Evolutionary conservation across 2,113 vertebrate species (phyloP).

Genomic region (Scartelaos histophorus): DNA sequence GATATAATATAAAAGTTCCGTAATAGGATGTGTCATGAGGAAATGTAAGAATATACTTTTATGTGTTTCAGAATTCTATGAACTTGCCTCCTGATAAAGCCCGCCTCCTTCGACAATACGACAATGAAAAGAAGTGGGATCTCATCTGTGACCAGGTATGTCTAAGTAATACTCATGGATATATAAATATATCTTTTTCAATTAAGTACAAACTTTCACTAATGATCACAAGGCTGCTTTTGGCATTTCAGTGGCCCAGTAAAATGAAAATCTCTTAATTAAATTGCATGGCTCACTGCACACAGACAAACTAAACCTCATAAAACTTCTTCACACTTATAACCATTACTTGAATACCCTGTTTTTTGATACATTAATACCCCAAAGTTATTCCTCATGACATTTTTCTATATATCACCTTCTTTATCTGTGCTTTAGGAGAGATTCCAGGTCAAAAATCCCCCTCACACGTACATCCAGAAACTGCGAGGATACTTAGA

Average conservation of each 20-base stretch:
- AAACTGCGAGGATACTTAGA: slow-evolving; percentile 93
- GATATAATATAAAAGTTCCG: not conserved
- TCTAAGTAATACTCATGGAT: not conserved
- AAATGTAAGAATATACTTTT: not conserved
- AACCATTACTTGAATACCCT: not conserved
- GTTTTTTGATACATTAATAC: not conserved
- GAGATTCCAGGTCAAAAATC: slow-evolving; percentile 96
- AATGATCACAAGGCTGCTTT: not conserved
- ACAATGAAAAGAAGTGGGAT: slow-evolving; percentile 98
- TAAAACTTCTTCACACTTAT: too few relatives aligned
- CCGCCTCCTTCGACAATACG: slow-evolving; percentile 91
- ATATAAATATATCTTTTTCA: not conserved
- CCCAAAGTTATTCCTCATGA: not conserved
- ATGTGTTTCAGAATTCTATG: slow-evolving; percentile 89
- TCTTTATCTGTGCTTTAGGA: slow-evolving; percentile 74
- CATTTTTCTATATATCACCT: not conserved
- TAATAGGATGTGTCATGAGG: not conserved
- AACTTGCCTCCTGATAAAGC: slow-evolving; percentile 97
- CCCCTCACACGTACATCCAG: slow-evolving; percentile 94
- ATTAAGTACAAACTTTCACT: not conserved
- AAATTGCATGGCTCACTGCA: not conserved
- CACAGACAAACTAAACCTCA: not conserved
- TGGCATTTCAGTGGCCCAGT: not conserved
- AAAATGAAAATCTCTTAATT: not conserved
- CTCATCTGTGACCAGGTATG: slow-evolving; percentile 95